These are phyloP conservation scores for Platorchestia sp. DNA, from an alignment of 1,140 invertebrate genomes.

Conservation along the genomic window DNA sequence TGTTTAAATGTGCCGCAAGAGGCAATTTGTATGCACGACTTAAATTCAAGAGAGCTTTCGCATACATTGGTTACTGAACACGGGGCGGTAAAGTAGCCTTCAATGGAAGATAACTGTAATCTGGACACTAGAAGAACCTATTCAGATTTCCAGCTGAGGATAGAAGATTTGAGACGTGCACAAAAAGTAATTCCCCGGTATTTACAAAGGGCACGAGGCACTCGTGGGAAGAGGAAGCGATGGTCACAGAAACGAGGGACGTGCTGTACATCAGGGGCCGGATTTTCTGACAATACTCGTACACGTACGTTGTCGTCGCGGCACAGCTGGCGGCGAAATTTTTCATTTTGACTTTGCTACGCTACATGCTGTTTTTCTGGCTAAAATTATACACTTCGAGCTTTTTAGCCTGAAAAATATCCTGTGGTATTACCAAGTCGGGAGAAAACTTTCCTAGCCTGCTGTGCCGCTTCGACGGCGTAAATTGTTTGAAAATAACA, in stretches of 20 bases:
- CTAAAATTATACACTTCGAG: no score
- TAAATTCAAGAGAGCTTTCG: not conserved
- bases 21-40: slow-evolving; percentile 19
- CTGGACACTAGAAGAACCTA: slow-evolving; percentile 19
- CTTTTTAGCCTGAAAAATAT: no score
- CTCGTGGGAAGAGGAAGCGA: not conserved
- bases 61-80: slow-evolving; percentile 27
- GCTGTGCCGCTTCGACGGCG: no score
- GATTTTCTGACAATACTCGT: no score
- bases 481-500: no score
- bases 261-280: not conserved
- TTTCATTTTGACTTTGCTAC: no score
- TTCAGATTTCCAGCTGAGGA: slow-evolving; percentile 32
- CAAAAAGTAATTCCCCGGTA: not conserved
- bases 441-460: no score
- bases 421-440: no score
- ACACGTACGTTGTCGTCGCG: no score
- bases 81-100: not conserved
- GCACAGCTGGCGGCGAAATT: no score
- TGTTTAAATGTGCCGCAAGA: slow-evolving; percentile 15
- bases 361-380: no score
- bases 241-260: not conserved
- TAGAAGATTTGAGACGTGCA: not conserved
- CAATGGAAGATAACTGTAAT: slow-evolving; percentile 52
- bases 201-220: not conserved